phyloP scores from a whole-genome alignment of 2,113 vertebrate genomes.

The Ailurus styani region DNA sequence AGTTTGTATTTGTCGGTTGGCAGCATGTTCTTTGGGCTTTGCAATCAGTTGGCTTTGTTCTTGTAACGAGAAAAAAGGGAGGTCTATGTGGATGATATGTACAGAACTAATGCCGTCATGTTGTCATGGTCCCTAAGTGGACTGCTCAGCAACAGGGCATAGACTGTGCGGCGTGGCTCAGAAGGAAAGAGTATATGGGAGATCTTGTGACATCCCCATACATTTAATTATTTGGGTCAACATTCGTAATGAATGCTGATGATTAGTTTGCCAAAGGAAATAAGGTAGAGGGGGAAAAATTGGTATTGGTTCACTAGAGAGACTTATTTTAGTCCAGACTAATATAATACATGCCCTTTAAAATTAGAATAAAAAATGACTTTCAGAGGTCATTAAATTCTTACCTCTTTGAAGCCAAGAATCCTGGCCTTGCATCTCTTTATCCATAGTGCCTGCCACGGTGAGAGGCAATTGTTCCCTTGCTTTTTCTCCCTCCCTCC shows the following conservation, averaged over 20 bases:
- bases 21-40: neutral
- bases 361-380: neutral
- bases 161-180: neutral
- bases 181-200: neutral
- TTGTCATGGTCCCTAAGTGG: neutral
- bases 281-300: neutral
- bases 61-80: neutral
- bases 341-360: neutral
- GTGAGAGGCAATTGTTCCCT: neutral
- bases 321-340: neutral
- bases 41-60: neutral
- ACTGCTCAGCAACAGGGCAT: slow-evolving; percentile 14
- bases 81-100: neutral
- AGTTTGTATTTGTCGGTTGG: neutral
- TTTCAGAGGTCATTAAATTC: neutral
- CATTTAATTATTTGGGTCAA: neutral
- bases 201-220: neutral
- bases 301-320: neutral
- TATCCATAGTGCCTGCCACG: neutral
- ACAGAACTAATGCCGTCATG: neutral
- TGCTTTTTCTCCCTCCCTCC: neutral
- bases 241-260: neutral
- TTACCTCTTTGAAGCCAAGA: neutral
- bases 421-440: neutral
- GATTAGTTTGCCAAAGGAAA: neutral